Evolutionary conservation across 2,888 invertebrate genomes (phyloP), one percentile per base, ranked within the genome.

Genomic region (Polydrusus pterygomalis): DNA sequence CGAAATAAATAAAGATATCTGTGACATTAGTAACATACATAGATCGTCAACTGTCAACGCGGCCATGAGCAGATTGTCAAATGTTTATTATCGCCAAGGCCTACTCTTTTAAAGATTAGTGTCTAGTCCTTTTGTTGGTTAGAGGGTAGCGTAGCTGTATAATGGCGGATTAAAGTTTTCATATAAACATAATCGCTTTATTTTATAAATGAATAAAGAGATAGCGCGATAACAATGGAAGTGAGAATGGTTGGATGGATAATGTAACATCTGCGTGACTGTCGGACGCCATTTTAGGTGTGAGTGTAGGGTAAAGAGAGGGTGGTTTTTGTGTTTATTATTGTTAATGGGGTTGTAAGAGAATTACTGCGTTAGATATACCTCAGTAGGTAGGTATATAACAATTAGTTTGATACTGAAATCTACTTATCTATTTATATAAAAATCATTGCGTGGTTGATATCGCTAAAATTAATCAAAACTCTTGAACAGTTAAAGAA

Each of bases 101-200:
- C 30, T 25, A 51, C 63, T 68, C 70, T 70, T 64, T 63, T 68
- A 63, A 34, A 69, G 69, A 69, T 75, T 69, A 63, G 64, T 47
- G 70, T 49, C 56, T 70, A 64, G 67, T 58, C 54, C 64, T 51
- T 49, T 74, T 75, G 70, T 75, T 56, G 60, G 13, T 34, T 47
- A 17, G 71, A 10, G 70, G 75, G 65, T 56, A 72, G 70, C 64
- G 63, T 54, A 67, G 71, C 63, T 65, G 74, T 70, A 81, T 80
- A 80, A 81, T 81, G 79, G 80, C 74, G 79, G 81, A 82, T 82
- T 82, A 81, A 78, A 81, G 54, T 70, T 81, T 81, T 78, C 77
- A 78, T 79, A 78, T 79, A 77, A 73, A 76, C 79, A 67, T 82
- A 82, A 82, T 82, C 82, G 80, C 79, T 81, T 81, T 80, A 82